Evolutionary conservation across 2,888 invertebrate species (phyloP).

Genomic region (Ypsolopha scabrella): DNA sequence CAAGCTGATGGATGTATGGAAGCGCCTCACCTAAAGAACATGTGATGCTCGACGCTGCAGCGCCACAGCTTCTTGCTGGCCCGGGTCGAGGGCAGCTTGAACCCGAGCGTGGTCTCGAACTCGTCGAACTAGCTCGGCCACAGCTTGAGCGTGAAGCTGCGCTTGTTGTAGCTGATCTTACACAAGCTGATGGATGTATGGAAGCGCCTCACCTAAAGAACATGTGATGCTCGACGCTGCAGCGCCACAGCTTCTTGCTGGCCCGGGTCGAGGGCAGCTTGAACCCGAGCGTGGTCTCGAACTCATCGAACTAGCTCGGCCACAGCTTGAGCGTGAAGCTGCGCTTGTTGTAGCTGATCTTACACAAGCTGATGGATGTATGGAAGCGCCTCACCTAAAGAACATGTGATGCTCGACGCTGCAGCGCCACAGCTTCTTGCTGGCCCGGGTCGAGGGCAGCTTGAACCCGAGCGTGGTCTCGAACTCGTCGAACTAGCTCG

Average conservation of each 20-base stretch:
- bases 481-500: too few species aligned
- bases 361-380: too few species aligned
- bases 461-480: constrained; percentile 94
- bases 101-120: constrained; percentile 94
- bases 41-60: constrained; percentile 98
- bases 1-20: too few species aligned
- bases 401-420: constrained; percentile 99
- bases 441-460: constrained; percentile 87
- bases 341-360: too few species aligned
- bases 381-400: constrained; percentile 93
- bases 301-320: too few species aligned
- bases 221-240: constrained; percentile 98
- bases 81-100: constrained; percentile 88
- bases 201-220: constrained; percentile 97
- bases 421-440: constrained; percentile 96
- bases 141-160: too few species aligned
- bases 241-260: constrained; percentile 97
- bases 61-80: constrained; percentile 97
- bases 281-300: constrained; percentile 93
- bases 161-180: too few species aligned
- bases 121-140: too few species aligned
- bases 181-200: too few species aligned
- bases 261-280: constrained; percentile 89
- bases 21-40: constrained; percentile 96
- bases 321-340: too few species aligned